Evolutionary conservation across 2,113 vertebrate genomes (phyloP), one percentile per base, ranked within the genome.

Genomic region (Ranitomeya imitator): DNA sequence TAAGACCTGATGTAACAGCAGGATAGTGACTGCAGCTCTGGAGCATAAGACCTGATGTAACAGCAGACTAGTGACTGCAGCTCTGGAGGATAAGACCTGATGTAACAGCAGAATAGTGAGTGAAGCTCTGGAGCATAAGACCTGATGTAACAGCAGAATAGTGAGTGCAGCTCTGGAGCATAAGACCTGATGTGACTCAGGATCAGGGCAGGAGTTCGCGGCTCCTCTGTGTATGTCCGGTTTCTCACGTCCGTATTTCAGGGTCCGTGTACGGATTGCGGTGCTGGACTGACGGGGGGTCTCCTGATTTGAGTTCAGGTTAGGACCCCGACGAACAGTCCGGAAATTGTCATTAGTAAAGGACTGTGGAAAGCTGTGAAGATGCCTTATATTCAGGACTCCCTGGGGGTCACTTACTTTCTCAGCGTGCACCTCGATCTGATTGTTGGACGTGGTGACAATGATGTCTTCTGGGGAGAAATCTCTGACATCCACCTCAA

Each of bases 391-490:
- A 45, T 45, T 2, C 67, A 73, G 71, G 31, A 74, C 18, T 74
- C 19, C 71, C 15, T 16, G 71, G 71, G 31, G 31, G 60, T 65
- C 2, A 0, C 94, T 95, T 92, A 99, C 98, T 97, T 99, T 99
- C 93, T 99, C 98, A 0, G 98, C 98, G 0, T 93, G 97, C 84
- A 99, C 98, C 94, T 99, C 98, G 6, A 99, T 99, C 93, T 99
- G 97, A 93, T 98, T 99, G 94, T 99, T 99, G 91, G 97, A 99
- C 0, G 97, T 99, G 93, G 98, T 99, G 91, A 99, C 97, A 0
- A 99, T 97, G 90, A 99, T 97, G 86, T 99, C 98, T 85, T 99
- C 98, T 0, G 98, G 98, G 7, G 97, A 97, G 90, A 99, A 99
- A 93, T 99, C 98, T 1, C 92, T 95, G 90, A 99, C 97, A 0